Base-by-base conservation (phyloP, 2,888 invertebrate species). In the Neocrepidodera transversa region DNA sequence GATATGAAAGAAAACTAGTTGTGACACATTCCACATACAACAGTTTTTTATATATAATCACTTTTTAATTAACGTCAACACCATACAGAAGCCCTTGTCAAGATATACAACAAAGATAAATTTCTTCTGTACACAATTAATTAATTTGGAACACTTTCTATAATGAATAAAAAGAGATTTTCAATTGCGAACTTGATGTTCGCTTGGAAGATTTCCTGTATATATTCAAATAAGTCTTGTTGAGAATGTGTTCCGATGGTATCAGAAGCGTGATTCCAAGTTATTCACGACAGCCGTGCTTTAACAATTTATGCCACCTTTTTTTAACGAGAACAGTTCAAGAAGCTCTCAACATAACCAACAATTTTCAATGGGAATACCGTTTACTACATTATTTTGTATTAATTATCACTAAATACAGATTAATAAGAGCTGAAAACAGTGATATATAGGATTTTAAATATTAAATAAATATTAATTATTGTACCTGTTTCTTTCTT, bases 251-350 rank as follows among this genome's bases (percentile, higher is more conserved):
- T 52, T 26, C 11, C 42, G 52, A 52, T 52, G 28, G 42, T 52
- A 52, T 52, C 52, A 52, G 52, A 52, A 32, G 49, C 49, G 36
- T 50, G 36, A 50, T 50, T 36, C 30, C 28, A 18, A 30, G 47
- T 28, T 47, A 47, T 47, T 30, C 49, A 49, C 49, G 49, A 49
- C 35, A 49, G 32, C 11, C 35, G 6, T 30, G 30, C 30, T 11
- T 28, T 36, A 50, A 50, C 47, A 54, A 54, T 47, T 45, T 47
- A 54, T 54, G 54, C 54, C 20, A 47, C 16, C 35, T 54, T 54
- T 54, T 23, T 32, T 6, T 32, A 32, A 32, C 32, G 11, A 32
- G 32, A 13, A 2, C 26, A 10, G 20, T 45, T 20, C 20, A 13
- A 35, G 35, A 35, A 20, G 20, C 20, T 13, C 11, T 14, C 36